A percentile compares a stretch with the other conserved stretches of the same genome.
phyloP scores from a whole-genome alignment of 1,140 invertebrate genomes.

The Thrips palmi region DNA sequence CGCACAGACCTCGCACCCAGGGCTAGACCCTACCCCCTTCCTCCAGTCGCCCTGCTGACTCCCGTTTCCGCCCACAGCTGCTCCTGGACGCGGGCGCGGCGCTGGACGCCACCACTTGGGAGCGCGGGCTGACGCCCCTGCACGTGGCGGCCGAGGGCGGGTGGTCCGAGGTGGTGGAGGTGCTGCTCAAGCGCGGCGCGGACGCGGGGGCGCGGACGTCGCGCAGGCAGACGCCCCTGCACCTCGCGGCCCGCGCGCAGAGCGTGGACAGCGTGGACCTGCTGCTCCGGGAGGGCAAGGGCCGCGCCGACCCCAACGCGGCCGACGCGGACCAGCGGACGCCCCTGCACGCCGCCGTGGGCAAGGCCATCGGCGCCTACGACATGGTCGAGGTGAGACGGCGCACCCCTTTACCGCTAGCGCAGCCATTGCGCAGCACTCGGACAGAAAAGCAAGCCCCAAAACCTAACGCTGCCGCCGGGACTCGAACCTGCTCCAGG shows the following conservation, averaged over 20 bases:
- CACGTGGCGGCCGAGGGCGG: constrained; percentile 61
- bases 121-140: constrained; percentile 36
- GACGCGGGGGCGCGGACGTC: constrained; percentile 48
- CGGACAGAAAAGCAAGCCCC: too few relatives aligned
- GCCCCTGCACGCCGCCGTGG: constrained; percentile 55
- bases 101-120: constrained; percentile 15
- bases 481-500: constrained; percentile 1
- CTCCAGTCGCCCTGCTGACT: too few relatives aligned
- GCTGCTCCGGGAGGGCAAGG: constrained; percentile 48
- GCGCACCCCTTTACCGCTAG: too few relatives aligned
- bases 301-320: constrained; percentile 49
- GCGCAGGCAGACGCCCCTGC: constrained; percentile 55
- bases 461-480: too few relatives aligned
- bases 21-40: too few relatives aligned
- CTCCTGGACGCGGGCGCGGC: too few relatives aligned
- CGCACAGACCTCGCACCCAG: too few relatives aligned
- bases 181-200: constrained; percentile 51
- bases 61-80: too few relatives aligned
- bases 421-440: too few relatives aligned
- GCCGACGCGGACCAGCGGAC: constrained; percentile 59
- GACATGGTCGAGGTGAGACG: constrained; percentile 54
- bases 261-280: constrained; percentile 58
- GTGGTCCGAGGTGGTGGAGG: constrained; percentile 42
- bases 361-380: constrained; percentile 51
- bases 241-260: constrained; percentile 54